Base-by-base conservation (phyloP, 2,113 vertebrate species). In the Rhegmatorhina hoffmannsi region DNA sequence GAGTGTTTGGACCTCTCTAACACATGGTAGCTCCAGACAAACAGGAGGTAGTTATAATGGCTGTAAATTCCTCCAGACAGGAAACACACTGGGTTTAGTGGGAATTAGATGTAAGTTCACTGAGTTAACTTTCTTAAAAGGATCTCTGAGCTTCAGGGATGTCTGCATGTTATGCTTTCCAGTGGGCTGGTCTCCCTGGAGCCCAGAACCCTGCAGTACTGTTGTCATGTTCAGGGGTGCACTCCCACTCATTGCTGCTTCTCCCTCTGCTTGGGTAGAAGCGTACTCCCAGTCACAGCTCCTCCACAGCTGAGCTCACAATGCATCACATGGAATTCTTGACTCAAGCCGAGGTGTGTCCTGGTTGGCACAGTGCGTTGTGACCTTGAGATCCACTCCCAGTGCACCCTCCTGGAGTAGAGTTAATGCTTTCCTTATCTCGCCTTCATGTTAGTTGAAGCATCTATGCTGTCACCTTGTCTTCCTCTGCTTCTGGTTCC, bases 391-490 rank as follows among this genome's bases (percentile, higher is more conserved):
- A 82, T 91, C 34, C 66, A 16, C 14, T 68, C n/a, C 49, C n/a
- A 6, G 43, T 5, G 46, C 31, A 18, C 47, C 56, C 24, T 68
- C 31, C 55, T 58, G 49, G 64, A 77, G 60, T 70, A 0, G 4
- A 88, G 64, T 64, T 74, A 62, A 74, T 76, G 25, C 29, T 40
- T 78, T 82, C 74, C 55, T 87, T 2, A 0, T 40, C 44, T 58
- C 3, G 1, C 4, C 9, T 38, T 18, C 0, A 0, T n/a, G 13
- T 64, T 1, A 2, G 21, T 73, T 3, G 2, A 20, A 36, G 79
- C 44, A 44, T 56, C 56, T 63, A 34, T 77, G 53, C 34, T 62
- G 50, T 50, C 2, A 3, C 24, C 38, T 72, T 11, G 13, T 34
- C 59, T 81, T 86, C 31, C 25, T 82, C 52, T 11, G 23, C 85